phyloP scores from a whole-genome alignment of 2,797 vertebrate species.

The Pagetopsis macropterus region DNA sequence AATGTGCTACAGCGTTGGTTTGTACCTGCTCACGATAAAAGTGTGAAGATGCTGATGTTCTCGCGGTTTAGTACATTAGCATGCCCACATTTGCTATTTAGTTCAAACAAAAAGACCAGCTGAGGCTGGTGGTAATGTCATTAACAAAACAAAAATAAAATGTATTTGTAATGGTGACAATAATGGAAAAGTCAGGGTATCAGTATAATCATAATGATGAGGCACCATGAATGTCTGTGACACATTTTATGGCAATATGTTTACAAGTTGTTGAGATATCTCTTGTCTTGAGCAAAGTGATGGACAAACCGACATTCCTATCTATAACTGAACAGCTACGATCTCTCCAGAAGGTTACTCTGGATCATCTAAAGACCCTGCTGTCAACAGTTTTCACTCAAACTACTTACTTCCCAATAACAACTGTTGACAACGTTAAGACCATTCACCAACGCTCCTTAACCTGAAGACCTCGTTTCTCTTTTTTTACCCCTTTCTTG shows the following conservation, averaged over 20 bases:
- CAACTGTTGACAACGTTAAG: slow-evolving; percentile 8
- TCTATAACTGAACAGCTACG: not conserved
- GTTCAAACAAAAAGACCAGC: not conserved
- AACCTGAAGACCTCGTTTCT: not conserved
- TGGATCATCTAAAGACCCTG: not conserved
- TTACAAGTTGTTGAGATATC: not conserved
- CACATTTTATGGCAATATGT: not conserved
- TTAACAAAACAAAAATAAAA: no score
- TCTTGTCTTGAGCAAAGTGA: not conserved
- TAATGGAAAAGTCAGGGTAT: not conserved
- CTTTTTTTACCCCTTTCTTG: not conserved
- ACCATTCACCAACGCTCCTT: no score
- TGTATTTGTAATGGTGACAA: not conserved
- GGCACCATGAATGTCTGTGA: not conserved
- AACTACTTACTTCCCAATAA: not conserved
- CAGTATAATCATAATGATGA: not conserved
- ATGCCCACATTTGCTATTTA: not conserved
- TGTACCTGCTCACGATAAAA: no score
- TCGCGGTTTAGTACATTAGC: not conserved
- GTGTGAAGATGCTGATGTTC: not conserved
- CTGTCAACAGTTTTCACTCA: slow-evolving; percentile 8
- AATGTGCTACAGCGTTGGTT: no score
- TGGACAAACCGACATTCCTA: no score
- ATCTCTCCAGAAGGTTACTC: not conserved
- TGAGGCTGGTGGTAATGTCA: no score